These are phyloP conservation scores for Dipodomys spectabilis DNA, from an alignment of 2,113 vertebrate genomes.

Conservation along the genomic window DNA sequence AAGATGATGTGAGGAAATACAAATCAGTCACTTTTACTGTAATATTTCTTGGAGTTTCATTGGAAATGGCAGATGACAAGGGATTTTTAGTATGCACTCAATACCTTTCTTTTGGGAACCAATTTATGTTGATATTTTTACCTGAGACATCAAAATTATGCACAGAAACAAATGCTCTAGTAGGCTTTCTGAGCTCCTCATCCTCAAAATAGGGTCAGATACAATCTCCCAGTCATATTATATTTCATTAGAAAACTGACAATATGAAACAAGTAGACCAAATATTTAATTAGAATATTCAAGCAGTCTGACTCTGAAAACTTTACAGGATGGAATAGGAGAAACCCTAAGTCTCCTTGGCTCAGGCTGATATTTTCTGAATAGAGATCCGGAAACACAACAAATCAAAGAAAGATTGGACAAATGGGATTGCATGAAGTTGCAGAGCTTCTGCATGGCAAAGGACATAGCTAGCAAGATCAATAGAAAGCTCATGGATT, in stretches of 20 bases:
- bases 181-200: constrained; percentile 39
- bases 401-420: too few species aligned
- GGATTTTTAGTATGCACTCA: constrained; percentile 55
- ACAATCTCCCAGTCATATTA: neutral
- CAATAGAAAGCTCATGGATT: too few species aligned
- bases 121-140: constrained; percentile 72
- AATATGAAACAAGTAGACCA: neutral
- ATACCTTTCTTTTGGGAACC: constrained; percentile 63
- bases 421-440: too few species aligned
- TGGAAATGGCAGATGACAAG: constrained; percentile 33
- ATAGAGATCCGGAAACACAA: too few species aligned
- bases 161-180: constrained; percentile 26
- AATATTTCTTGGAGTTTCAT: constrained; percentile 48
- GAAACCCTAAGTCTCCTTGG: too few species aligned
- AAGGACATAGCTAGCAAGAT: too few species aligned
- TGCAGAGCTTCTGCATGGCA: too few species aligned
- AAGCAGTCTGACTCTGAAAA: neutral
- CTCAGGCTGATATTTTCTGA: too few species aligned
- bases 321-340: too few species aligned
- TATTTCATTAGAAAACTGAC: constrained; percentile 36
- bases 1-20: constrained; percentile 38
- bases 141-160: constrained; percentile 59
- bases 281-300: constrained; percentile 4
- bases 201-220: constrained; percentile 16
- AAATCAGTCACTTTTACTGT: constrained; percentile 67